Base-by-base conservation (phyloP, 2,113 vertebrate species). In the Hiodon alosoides region DNA sequence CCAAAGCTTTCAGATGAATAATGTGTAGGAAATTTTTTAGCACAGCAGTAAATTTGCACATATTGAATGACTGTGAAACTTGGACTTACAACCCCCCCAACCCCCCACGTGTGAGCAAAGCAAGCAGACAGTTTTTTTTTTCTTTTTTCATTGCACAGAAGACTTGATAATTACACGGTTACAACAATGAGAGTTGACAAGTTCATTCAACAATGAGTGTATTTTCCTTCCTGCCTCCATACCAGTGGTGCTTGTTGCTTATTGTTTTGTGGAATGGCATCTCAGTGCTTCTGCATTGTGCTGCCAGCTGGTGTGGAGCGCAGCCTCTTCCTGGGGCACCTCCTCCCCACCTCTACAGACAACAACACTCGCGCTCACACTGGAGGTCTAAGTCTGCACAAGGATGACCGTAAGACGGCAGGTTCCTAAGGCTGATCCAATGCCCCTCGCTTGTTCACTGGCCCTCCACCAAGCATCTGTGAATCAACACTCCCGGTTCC, bases 161-260 rank as follows among this genome's bases (percentile, higher is more conserved):
- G 81, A 73, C 81, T 78, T 75, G 75, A 75, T 67, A 67, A 76
- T 86, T 84, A 86, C 84, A 83, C 85, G 85, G 87, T 87, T 83
- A 79, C 82, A 79, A 79, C 82, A 79, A 83, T 64, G 79, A 84
- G 85, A 85, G 88, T 83, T 74, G 86, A 88, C 84, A 79, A 74
- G 83, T 81, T 86, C 83, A 84, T 80, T 86, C 84, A 86, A 88
- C 88, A 89, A 89, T 89, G 83, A 83, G 81, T 83, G 72, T 67
- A 66, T 83, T 89, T 89, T 87, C 88, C 89, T 89, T 90, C 88
- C 82, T 86, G 77, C 84, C 67, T 75, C 73, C 64, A 9, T 31
- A n/a, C 73, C 14, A 16, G 54, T 46, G 7, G 54, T 31, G 1
- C 4, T 7, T 14, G 80, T 77, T 80, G 71, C 81, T 76, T 0